phyloP scores from a whole-genome alignment of 2,888 invertebrate species.

The Cephus runcator region DNA sequence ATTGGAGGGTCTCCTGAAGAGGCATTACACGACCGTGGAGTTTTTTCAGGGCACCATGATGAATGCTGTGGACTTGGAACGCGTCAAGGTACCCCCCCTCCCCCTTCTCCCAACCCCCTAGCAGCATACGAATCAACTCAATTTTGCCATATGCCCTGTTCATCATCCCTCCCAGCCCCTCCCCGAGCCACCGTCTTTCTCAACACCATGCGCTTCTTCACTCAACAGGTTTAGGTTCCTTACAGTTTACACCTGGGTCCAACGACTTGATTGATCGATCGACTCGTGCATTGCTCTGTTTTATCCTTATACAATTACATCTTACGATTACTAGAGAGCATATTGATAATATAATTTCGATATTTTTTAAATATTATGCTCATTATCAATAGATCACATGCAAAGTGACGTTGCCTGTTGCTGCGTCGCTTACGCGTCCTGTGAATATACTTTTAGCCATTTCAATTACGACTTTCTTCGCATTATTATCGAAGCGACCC shows the following conservation, averaged over 20 bases:
- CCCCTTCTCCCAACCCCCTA: conserved; percentile 30
- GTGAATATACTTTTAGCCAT: background rate
- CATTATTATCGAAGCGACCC: background rate
- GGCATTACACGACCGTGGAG: conserved; percentile 99
- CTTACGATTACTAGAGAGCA: conserved; percentile 8
- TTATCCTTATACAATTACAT: conserved; percentile 9
- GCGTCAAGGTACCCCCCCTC: conserved; percentile 91
- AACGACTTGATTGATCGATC: conserved; percentile 55
- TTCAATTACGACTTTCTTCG: background rate
- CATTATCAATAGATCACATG: conserved; percentile 18
- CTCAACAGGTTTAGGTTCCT: conserved; percentile 49
- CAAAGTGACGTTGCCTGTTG: conserved; percentile 13
- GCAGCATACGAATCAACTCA: conserved; percentile 3
- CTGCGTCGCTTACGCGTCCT: background rate
- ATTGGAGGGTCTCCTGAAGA: conserved; percentile 99
- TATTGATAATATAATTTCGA: conserved; percentile 12
- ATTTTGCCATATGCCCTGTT: conserved; percentile 8
- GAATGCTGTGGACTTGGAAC: conserved; percentile 99
- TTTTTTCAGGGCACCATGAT: conserved; percentile 99
- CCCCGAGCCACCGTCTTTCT: conserved; percentile 22
- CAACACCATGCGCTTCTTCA: conserved; percentile 40
- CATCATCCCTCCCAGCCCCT: conserved; percentile 16
- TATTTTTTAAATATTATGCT: conserved; percentile 7
- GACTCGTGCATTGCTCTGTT: conserved; percentile 20
- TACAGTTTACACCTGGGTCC: conserved; percentile 50